These are phyloP conservation scores for Scaptodrosophila latifasciaeformis DNA, from an alignment of 2,888 invertebrate species.

Conservation along the genomic window DNA sequence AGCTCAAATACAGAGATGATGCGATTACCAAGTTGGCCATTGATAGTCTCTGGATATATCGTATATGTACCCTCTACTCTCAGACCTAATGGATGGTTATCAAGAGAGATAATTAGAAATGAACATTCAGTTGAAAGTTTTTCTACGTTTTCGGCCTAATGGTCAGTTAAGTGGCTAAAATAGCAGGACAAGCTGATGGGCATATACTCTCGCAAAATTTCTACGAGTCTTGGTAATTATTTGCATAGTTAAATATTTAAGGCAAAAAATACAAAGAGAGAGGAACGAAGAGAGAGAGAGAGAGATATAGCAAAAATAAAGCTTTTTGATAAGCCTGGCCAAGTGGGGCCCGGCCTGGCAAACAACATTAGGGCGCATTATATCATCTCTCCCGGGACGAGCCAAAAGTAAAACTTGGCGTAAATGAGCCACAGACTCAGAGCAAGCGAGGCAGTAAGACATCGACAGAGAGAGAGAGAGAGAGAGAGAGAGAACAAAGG, in stretches of 20 bases:
- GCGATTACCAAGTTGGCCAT: slow-evolving; percentile 36
- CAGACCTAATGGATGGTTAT: slow-evolving; percentile 23
- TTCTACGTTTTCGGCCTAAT: too few species aligned
- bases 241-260: slow-evolving; percentile 23
- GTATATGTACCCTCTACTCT: not conserved
- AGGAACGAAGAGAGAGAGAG: not conserved
- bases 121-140: too few species aligned
- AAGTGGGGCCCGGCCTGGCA: slow-evolving; percentile 39
- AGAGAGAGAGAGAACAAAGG: not conserved
- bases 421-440: slow-evolving; percentile 38
- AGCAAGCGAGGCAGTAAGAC: not conserved
- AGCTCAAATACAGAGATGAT: slow-evolving; percentile 52
- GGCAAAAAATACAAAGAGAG: slow-evolving; percentile 6
- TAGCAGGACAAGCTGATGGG: not conserved
- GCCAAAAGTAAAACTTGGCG: slow-evolving; percentile 34
- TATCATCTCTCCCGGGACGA: slow-evolving; percentile 52
- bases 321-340: slow-evolving; percentile 3
- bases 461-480: not conserved
- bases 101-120: not conserved
- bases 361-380: slow-evolving; percentile 71
- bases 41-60: not conserved
- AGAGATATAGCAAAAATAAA: slow-evolving; percentile 10
- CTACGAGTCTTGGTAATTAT: too few species aligned
- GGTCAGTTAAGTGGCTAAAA: not conserved
- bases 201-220: slow-evolving; percentile 4